Evolutionary conservation across 2,888 invertebrate genomes (phyloP).

Genomic region (Himalopsyche anomala): DNA sequence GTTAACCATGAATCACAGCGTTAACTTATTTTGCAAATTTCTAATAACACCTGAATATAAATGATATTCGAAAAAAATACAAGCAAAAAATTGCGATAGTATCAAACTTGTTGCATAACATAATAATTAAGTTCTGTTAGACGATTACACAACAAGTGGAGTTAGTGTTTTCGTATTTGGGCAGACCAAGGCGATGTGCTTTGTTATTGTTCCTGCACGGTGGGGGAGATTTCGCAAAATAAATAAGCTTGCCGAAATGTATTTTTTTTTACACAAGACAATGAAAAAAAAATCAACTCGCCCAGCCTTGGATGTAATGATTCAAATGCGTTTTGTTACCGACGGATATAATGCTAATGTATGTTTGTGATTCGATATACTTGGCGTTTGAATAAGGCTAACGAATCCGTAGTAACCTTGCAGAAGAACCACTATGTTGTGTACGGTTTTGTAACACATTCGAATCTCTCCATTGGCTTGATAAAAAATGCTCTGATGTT

Average conservation of each 20-base stretch:
- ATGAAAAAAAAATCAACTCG: background rate
- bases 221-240: slow-evolving; percentile 8
- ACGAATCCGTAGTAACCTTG: background rate
- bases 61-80: too few species aligned
- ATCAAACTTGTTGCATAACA: background rate
- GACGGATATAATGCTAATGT: background rate
- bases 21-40: too few species aligned
- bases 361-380: background rate
- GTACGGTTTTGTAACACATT: too few species aligned
- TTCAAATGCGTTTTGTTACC: background rate
- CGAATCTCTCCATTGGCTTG: too few species aligned
- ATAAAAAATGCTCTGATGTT: too few species aligned
- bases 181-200: background rate
- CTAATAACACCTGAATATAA: too few species aligned
- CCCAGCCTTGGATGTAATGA: background rate
- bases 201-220: background rate
- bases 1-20: too few species aligned
- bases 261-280: background rate
- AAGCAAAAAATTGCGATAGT: background rate
- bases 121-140: background rate
- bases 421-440: background rate
- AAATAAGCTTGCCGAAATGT: background rate
- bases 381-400: background rate
- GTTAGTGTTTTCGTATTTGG: background rate
- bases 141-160: background rate